phyloP scores from a whole-genome alignment of 2,797 vertebrate genomes.

The Cryptoblepharus egeriae region DNA sequence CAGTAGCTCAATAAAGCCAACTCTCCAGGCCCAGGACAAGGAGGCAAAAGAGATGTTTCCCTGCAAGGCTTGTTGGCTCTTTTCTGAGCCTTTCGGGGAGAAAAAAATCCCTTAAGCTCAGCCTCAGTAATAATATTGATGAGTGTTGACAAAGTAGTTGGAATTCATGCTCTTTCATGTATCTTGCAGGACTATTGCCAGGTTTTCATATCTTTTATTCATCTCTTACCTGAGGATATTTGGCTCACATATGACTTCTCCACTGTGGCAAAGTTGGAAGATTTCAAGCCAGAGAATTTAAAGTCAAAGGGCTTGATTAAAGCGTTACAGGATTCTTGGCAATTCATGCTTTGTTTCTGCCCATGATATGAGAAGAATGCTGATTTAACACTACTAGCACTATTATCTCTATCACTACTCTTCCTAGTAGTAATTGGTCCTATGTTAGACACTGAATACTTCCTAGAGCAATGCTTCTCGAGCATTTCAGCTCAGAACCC shows the following conservation, averaged over 20 bases:
- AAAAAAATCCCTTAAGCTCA: not conserved
- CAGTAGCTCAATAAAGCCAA: conserved; percentile 13
- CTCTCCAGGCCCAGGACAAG: not conserved
- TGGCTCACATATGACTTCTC: not conserved
- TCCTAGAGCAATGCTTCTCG: no score
- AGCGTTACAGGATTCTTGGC: not conserved
- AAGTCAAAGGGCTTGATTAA: not conserved
- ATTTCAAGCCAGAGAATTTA: not conserved
- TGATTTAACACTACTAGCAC: not conserved
- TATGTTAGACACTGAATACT: conserved; percentile 10
- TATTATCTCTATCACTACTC: not conserved
- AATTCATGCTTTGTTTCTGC: not conserved
- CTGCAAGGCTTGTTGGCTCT: not conserved
- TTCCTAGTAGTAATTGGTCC: not conserved
- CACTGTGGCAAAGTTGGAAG: not conserved
- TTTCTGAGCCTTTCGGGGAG: conserved; percentile 14
- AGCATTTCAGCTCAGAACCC: no score
- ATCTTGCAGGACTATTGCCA: not conserved
- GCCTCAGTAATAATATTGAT: not conserved
- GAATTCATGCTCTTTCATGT: conserved; percentile 19
- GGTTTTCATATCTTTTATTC: conserved; percentile 23
- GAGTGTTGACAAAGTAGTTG: conserved; percentile 23
- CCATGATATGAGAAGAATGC: not conserved
- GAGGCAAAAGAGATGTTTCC: conserved; percentile 2
- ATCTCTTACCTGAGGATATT: conserved; percentile 24